Evolutionary conservation across 2,113 vertebrate species (phyloP), one percentile per base, ranked within the genome.

Genomic region (Lanius collurio): DNA sequence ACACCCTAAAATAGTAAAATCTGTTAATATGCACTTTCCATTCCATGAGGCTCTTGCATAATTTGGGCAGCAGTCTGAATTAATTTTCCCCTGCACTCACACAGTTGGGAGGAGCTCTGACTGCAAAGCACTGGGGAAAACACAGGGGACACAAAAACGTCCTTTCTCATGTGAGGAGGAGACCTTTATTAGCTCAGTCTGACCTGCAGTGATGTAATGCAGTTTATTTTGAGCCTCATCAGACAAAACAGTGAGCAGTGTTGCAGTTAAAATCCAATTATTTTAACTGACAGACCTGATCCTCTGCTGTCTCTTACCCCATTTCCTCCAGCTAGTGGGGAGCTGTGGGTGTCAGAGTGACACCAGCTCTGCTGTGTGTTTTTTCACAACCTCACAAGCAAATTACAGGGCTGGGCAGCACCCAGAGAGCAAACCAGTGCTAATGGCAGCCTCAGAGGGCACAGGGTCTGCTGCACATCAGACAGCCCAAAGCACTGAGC

Each of bases 161-260:
- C 84, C 71, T 49, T 77, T 33, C 79, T 85, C 64, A 81, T 50
- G 52, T 17, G 71, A 87, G 87, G 73, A 69, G 30, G 89, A 73
- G 28, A 49, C 56, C 73, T 86, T 90, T n/a, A 39, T 87, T 90
- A 83, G 88, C 80, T 78, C 80, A 80, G 73, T 49, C 86, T 93
- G 84, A 84, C 90, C 94, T 50, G 53, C 56, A 22, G 59, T 96
- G 95, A 94, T 69, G 90, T 74, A 69, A 95, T 74, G 89, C 74
- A 12, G 89, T 82, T 96, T 96, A 96, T 97, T 93, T 96, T 84
- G 90, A 81, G 94, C 90, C 75, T 42, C 57, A 87, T 68, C 90
- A 96, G 96, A 82, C 76, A 74, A 90, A 93, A 89, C 10, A 10
- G 27, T 12, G 75, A 94, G 88, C 85, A 53, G 89, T 3, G 33